A percentile compares a stretch with the other conserved stretches of the same genome.
Conservation (phyloP, 2,888 invertebrate genomes). For the Drepana falcataria region DNA sequence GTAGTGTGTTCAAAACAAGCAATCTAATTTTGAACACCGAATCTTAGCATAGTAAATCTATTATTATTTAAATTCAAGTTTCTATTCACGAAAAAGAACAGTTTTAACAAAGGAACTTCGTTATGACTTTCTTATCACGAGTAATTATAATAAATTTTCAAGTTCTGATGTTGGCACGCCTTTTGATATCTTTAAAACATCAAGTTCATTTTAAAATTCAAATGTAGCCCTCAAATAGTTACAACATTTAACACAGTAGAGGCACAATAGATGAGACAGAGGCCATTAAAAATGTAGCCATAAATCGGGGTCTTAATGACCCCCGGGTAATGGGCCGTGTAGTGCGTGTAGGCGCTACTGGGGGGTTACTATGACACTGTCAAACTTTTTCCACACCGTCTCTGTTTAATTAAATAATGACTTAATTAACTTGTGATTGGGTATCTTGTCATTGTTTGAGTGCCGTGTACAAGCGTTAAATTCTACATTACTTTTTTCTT, state of each 20-base stretch:
- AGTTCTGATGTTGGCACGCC: neutral
- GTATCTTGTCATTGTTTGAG: no score
- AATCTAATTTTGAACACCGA: no score
- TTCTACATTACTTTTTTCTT: no score
- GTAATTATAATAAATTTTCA: no score
- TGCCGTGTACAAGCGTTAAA: no score
- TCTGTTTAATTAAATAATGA: neutral
- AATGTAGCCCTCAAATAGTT: conserved; percentile 6
- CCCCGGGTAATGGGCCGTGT: conserved; percentile 34
- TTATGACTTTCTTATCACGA: no score
- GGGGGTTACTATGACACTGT: neutral
- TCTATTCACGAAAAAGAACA: no score
- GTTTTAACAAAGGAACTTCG: no score
- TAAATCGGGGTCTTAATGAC: conserved; percentile 44
- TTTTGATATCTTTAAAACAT: no score
- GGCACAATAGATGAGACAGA: conserved; percentile 18
- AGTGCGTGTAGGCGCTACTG: conserved; percentile 1
- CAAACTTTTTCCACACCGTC: neutral
- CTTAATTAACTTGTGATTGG: neutral
- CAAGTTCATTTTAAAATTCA: neutral
- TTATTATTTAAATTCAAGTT: no score
- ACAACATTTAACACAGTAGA: conserved; percentile 13
- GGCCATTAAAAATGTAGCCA: conserved; percentile 44
- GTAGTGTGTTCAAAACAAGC: no score
- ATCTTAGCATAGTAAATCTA: no score